A percentile compares a stretch with the other conserved stretches of the same genome.
Conservation (phyloP, 2,113 vertebrate genomes). For the Rhynchopsitta pachyrhyncha region DNA sequence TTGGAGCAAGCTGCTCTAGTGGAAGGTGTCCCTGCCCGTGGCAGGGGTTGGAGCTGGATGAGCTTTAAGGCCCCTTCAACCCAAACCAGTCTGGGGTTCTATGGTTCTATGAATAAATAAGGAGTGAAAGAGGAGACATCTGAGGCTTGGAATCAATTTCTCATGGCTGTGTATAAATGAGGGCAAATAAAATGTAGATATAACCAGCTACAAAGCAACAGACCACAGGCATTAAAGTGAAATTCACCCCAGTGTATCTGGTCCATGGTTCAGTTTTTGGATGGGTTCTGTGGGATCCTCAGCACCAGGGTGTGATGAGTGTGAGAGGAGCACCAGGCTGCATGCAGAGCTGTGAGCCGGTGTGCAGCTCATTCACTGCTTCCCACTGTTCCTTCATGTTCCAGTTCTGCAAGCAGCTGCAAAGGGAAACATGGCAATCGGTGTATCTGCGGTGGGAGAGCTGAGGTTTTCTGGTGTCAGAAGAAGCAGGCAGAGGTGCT, state of each 20-base stretch:
- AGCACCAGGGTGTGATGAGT: neutral
- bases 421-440: neutral
- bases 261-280: neutral
- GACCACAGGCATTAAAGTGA: neutral
- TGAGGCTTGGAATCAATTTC: neutral
- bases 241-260: neutral
- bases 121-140: neutral
- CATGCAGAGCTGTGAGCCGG: neutral
- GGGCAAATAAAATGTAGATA: neutral
- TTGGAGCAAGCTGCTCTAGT: neutral
- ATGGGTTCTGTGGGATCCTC: neutral
- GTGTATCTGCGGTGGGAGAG: neutral
- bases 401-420: conserved; percentile 7
- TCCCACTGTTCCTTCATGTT: neutral
- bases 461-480: neutral
- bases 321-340: neutral
- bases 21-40: neutral
- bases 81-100: neutral
- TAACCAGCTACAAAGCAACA: neutral
- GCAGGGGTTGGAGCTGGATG: neutral
- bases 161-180: neutral
- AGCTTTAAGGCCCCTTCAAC: neutral
- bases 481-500: neutral
- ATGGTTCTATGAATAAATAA: neutral
- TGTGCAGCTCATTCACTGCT: neutral